Base-by-base conservation (phyloP, 2,113 vertebrate genomes). In the Salvelinus sp. region DNA sequence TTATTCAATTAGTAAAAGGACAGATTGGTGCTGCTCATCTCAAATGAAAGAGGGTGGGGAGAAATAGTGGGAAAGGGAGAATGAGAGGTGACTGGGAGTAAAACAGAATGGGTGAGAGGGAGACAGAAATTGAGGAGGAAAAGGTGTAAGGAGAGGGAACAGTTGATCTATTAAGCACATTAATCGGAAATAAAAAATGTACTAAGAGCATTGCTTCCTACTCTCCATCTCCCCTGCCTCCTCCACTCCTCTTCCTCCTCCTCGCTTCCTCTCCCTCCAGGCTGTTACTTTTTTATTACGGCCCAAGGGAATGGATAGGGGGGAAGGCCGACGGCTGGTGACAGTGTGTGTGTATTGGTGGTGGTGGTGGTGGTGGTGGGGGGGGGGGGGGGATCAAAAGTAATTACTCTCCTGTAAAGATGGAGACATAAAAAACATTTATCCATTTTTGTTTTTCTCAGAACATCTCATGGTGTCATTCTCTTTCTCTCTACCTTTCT, bases 1-100 rank as follows among this genome's bases (percentile, higher is more conserved):
- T 76, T 63, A 76, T 73, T 74, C 62, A 67, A 76, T 77, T 77
- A 77, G 66, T 22, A 12, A 44, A 9, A 3, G 63, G 20, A 33
- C 28, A 48, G 72, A 70, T 16, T 48, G 77, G 48, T 64, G 30
- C 30, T 18, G 28, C 72, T 70, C 33, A 27, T 63, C 54, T 20
- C 16, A 69, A 69, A 47, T 20, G 38, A n/a, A 18, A n/a, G 67
- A 7, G 9, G 13, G 38, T 44, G 9, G 67, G 30, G 25, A 33
- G 28, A 12, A 14, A 22, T 4, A n/a, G n/a, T 20, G 66, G 3
- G 25, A 69, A 1, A 22, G 20, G 67, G 2, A 9, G 9, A 44
- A 10, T 2, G 38, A 22, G 20, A 44, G 33, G 20, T 1, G 33
- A 69, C 30, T 9, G 33, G 4, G 64, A 33, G 13, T 12, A 12